phyloP scores from a whole-genome alignment of 2,888 invertebrate genomes.

The Drosophila koepferae region DNA sequence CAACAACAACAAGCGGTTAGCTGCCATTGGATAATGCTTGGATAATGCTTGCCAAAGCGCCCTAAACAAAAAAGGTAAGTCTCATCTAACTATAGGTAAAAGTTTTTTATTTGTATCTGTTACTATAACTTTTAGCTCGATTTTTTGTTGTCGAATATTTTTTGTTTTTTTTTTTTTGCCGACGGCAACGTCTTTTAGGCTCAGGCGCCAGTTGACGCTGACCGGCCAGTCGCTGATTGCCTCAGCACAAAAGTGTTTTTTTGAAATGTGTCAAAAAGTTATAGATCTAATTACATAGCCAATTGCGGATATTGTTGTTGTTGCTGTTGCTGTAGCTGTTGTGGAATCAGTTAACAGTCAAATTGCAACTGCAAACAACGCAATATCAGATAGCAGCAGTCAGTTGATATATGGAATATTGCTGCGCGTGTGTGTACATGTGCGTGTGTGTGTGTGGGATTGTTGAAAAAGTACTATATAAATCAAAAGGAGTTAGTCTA shows the following conservation, averaged over 20 bases:
- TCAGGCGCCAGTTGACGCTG: constrained; percentile 56
- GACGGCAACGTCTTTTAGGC: constrained; percentile 72
- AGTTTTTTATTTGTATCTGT: neutral
- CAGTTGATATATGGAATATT: constrained; percentile 41
- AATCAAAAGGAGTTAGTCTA: constrained; percentile 15
- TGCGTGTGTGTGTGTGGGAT: neutral
- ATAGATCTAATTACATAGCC: constrained; percentile 63
- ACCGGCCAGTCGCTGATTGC: constrained; percentile 36
- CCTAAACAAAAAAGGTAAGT: constrained; percentile 60
- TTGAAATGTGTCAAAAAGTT: constrained; percentile 62
- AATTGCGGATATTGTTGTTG: constrained; percentile 18
- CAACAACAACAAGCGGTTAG: constrained; percentile 9
- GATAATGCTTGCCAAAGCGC: constrained; percentile 64
- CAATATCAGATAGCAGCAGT: constrained; percentile 48
- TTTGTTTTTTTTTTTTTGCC: constrained; percentile 52
- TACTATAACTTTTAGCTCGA: neutral
- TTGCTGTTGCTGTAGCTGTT: constrained; percentile 9
- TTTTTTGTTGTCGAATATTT: constrained; percentile 10
- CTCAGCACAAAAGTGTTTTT: constrained; percentile 51
- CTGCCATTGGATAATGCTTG: constrained; percentile 73
- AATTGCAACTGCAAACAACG: constrained; percentile 54
- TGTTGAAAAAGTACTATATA: neutral
- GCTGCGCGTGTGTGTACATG: neutral
- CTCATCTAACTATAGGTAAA: constrained; percentile 12
- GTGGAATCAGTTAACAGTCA: constrained; percentile 48